Evolutionary conservation across 2,113 vertebrate species (phyloP).

Genomic region (Phyllostomus hastatus): DNA sequence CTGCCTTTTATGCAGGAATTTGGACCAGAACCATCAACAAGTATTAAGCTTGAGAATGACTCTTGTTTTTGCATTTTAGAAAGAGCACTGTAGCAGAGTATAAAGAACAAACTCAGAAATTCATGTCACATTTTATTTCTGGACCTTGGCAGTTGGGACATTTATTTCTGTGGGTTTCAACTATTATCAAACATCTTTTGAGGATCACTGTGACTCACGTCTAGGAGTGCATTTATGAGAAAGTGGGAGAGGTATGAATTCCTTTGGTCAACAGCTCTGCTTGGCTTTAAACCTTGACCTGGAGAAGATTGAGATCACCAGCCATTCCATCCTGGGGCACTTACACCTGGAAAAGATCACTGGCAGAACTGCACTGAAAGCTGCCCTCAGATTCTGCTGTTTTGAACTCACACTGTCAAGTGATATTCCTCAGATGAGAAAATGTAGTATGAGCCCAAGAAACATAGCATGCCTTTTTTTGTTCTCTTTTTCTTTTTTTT

Average conservation of each 20-base stretch:
- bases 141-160: background rate
- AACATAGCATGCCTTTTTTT: background rate
- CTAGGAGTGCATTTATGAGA: slow-evolving; percentile 15
- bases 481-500: background rate
- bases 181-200: background rate
- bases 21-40: background rate
- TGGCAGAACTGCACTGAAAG: background rate
- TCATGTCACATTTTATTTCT: slow-evolving; percentile 11
- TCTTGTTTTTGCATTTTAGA: background rate
- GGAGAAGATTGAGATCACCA: slow-evolving; percentile 16
- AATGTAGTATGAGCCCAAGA: background rate
- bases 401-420: slow-evolving; percentile 13
- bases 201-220: background rate
- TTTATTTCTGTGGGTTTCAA: slow-evolving; percentile 39
- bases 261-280: slow-evolving; percentile 17
- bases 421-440: background rate
- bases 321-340: background rate
- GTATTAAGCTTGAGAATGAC: background rate
- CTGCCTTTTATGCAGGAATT: background rate
- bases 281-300: slow-evolving; percentile 14
- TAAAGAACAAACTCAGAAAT: slow-evolving; percentile 2
- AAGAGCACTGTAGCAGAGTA: background rate
- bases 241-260: background rate
- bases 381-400: background rate
- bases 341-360: background rate